phyloP scores from a whole-genome alignment of 2,113 vertebrate species.

The Myxocyprinus asiaticus region DNA sequence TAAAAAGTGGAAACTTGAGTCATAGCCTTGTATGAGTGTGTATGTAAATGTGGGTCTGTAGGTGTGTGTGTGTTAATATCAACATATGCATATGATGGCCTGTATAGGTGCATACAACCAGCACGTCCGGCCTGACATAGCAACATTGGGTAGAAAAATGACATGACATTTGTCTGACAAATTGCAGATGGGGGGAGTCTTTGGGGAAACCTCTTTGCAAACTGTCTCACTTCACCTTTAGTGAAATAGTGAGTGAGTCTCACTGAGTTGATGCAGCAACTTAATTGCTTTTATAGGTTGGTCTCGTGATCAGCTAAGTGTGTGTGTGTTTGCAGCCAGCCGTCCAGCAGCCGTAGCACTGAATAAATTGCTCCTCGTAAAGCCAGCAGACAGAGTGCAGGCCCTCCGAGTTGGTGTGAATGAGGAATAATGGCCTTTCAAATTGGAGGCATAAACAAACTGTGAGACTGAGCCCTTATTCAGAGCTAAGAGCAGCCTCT shows the following conservation, averaged over 20 bases:
- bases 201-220: no score
- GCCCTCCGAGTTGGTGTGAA: constrained; percentile 37
- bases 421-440: constrained; percentile 45
- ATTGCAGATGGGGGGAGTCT: no score
- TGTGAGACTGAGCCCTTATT: constrained; percentile 46
- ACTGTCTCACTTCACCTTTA: no score
- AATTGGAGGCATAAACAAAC: constrained; percentile 35
- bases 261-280: neutral
- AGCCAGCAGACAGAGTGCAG: constrained; percentile 44
- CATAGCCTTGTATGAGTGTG: neutral
- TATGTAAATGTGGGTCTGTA: no score
- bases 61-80: no score
- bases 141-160: no score
- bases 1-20: no score
- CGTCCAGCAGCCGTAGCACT: neutral
- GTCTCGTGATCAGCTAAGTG: constrained; percentile 12
- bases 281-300: neutral
- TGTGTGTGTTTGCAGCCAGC: constrained; percentile 8
- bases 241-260: neutral
- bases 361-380: constrained; percentile 55
- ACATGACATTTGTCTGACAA: no score
- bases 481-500: constrained; percentile 38
- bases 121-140: no score
- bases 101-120: no score
- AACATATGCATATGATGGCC: no score